A percentile compares a stretch with the other conserved stretches of the same genome.
Conservation (phyloP, 2,888 invertebrate species). For the Morpho achilles region DNA sequence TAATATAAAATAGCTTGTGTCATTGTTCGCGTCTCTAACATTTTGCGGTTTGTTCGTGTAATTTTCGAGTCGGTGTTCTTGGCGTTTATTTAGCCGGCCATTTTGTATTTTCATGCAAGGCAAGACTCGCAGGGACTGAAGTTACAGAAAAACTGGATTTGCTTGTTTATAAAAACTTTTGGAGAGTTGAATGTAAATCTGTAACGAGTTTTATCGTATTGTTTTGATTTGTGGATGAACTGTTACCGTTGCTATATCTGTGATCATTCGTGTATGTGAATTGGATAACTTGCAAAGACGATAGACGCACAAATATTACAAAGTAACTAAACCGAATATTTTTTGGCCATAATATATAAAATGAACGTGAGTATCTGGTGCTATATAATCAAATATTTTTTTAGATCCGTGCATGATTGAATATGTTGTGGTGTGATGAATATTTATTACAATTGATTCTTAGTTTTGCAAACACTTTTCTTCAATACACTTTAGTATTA, state of each 20-base stretch:
- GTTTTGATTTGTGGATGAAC: constrained; percentile 15
- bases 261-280: constrained; percentile 17
- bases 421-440: constrained; percentile 17
- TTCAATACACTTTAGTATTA: too few relatives aligned
- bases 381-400: too few relatives aligned
- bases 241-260: constrained; percentile 13
- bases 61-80: constrained; percentile 21
- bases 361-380: constrained; percentile 32
- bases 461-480: too few relatives aligned
- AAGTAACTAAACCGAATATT: constrained; percentile 7
- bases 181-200: constrained; percentile 22
- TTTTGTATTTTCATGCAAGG: constrained; percentile 60
- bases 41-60: constrained; percentile 8
- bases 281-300: constrained; percentile 8
- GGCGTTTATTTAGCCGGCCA: constrained; percentile 58
- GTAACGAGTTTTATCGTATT: constrained; percentile 17
- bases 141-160: constrained; percentile 52
- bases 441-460: neutral
- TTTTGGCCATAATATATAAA: constrained; percentile 19
- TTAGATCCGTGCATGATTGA: constrained; percentile 19
- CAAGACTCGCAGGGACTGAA: constrained; percentile 41
- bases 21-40: constrained; percentile 2
- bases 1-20: constrained; percentile 28
- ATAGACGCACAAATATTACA: constrained; percentile 11
- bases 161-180: constrained; percentile 34